Evolutionary conservation across 2,113 vertebrate species (phyloP).

Genomic region (Theristicus caerulescens): DNA sequence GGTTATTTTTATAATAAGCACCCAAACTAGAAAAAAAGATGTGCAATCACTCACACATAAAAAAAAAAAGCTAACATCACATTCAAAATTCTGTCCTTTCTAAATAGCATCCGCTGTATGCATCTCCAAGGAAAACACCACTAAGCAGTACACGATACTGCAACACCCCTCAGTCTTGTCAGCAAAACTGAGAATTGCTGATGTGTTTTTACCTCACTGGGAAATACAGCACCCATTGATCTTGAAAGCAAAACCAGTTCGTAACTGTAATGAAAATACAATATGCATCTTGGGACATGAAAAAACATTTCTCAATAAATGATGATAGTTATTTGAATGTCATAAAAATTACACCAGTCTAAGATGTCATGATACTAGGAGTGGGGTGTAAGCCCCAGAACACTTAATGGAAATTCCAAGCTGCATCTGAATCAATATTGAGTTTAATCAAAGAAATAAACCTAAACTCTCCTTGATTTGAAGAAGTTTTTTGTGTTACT

Average conservation of each 20-base stretch:
- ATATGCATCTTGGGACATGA: neutral
- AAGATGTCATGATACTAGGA: neutral
- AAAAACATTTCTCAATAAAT: neutral
- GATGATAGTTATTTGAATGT: neutral
- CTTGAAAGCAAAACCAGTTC: neutral
- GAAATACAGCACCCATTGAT: neutral
- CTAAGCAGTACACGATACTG: neutral
- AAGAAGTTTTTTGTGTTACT: neutral
- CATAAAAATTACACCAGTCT: neutral
- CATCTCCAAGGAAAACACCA: neutral
- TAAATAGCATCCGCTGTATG: neutral
- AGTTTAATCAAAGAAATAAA: neutral
- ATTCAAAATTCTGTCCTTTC: neutral
- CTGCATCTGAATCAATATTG: neutral
- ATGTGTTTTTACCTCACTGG: neutral
- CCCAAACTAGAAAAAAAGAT: neutral
- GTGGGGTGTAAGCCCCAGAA: neutral
- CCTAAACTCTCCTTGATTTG: no score
- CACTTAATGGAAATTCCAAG: neutral
- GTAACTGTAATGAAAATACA: neutral
- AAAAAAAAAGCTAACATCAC: neutral
- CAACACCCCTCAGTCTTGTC: neutral
- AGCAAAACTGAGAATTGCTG: neutral
- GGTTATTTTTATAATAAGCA: neutral
- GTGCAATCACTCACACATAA: neutral